Conservation (phyloP, 2,888 invertebrate species). For the Drosophila paranaensis region DNA sequence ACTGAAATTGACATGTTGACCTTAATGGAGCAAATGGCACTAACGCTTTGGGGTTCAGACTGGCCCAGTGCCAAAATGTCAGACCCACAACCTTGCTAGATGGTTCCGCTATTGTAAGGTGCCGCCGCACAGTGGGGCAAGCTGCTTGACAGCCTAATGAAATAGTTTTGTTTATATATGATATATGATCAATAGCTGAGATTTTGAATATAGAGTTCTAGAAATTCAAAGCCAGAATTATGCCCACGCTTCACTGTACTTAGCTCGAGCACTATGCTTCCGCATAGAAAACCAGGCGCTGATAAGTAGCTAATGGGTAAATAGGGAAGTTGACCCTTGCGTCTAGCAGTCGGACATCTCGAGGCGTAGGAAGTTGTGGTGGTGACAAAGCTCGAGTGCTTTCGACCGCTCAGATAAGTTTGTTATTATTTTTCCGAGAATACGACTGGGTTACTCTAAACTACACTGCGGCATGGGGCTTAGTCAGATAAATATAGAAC, state of each 20-base stretch:
- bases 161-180: not conserved
- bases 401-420: conserved; percentile 24
- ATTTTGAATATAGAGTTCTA: too few species aligned
- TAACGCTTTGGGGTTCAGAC: conserved; percentile 32
- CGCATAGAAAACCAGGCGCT: conserved; percentile 39
- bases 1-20: conserved; percentile 67
- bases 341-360: conserved; percentile 29
- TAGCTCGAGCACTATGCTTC: conserved; percentile 29
- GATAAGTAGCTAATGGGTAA: conserved; percentile 39
- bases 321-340: conserved; percentile 63
- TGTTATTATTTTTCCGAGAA: conserved; percentile 42
- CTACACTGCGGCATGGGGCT: conserved; percentile 23
- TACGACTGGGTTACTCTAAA: conserved; percentile 8
- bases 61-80: conserved; percentile 57
- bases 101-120: conserved; percentile 60
- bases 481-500: conserved; percentile 49
- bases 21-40: conserved; percentile 50
- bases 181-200: too few species aligned
- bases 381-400: conserved; percentile 57
- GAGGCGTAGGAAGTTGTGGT: conserved; percentile 47
- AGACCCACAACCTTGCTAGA: conserved; percentile 44
- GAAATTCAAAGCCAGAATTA: too few species aligned
- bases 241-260: conserved; percentile 12
- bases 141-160: not conserved
- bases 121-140: conserved; percentile 42